Base-by-base conservation (phyloP, 2,888 invertebrate species). In the Eupithecia insigniata region DNA sequence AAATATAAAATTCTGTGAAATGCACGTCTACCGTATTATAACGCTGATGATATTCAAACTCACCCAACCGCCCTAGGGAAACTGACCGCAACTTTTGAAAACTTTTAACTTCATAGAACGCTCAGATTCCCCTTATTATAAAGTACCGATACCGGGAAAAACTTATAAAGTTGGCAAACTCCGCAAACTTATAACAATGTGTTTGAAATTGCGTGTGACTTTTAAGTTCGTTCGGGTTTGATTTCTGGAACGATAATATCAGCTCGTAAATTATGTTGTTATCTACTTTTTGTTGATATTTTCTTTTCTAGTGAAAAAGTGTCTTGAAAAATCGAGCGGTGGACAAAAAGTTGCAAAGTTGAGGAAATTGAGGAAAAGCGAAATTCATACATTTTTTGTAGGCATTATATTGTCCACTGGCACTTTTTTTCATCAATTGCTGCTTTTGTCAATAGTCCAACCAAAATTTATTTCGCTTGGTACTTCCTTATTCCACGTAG, bases 61-160 rank as follows among this genome's bases (percentile, higher is more conserved):
- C 32, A 55, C 34, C 65, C 67, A 22, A 43, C 67, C 46, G 30
- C 36, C 28, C 18, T 18, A 34, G 36, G 22, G 36, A 68, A 67
- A 60, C 39, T 68, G 58, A 39, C 60, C 28, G 39, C n/a, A 67
- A 65, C 39, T 68, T 43, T 39, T 30, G 16, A 46, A 70, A 73
- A 73, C 64, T 69, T 73, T 30, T 62, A 69, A 66, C 51, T 66
- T 51, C 43, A 67, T 68, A 32, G 60, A 69, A 51, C 39, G 66
- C 55, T 62, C 36, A 34, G 60, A 69, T 72, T 70, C 34, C 58
- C 72, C 66, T 72, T 72, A 66, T 73, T 73, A 73, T 73, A 36
- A 36, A 64, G 64, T 36, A 36, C 22, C 34, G 62, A 60, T 46
- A 36, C 18, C 62, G 43, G 67, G 55, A 68, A 70, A 73, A 73